These are phyloP conservation scores for Plagodis pulveraria DNA, from an alignment of 2,888 invertebrate genomes.

Conservation along the genomic window DNA sequence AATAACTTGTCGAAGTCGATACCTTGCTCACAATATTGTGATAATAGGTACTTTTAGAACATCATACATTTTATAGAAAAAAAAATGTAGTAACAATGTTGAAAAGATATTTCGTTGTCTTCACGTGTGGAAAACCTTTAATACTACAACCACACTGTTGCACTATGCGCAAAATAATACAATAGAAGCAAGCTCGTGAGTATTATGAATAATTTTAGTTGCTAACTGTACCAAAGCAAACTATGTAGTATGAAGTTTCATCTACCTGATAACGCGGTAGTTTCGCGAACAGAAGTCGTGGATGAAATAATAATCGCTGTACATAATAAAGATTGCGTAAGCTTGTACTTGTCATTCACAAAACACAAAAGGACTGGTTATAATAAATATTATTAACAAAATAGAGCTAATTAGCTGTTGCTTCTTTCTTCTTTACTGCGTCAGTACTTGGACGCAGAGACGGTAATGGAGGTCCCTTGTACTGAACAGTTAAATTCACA, in stretches of 20 bases:
- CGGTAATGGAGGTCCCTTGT: constrained; percentile 73
- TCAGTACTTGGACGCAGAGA: not conserved
- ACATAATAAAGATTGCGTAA: constrained; percentile 2
- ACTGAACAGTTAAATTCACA: constrained; percentile 84
- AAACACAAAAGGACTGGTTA: constrained; percentile 1
- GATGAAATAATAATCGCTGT: constrained; percentile 50
- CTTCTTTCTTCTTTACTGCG: constrained; percentile 8
- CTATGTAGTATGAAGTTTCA: constrained; percentile 42
- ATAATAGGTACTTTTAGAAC: too few species aligned
- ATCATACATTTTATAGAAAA: too few species aligned
- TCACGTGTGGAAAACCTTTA: too few species aligned
- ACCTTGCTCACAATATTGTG: too few species aligned
- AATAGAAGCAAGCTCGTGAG: too few species aligned
- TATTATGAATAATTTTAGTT: constrained; percentile 16
- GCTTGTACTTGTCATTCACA: constrained; percentile 7
- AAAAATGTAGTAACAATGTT: too few species aligned
- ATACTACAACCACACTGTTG: too few species aligned
- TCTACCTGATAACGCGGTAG: constrained; percentile 21
- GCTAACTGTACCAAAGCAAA: constrained; percentile 39
- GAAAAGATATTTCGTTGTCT: too few species aligned
- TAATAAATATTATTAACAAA: too few species aligned
- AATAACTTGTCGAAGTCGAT: too few species aligned
- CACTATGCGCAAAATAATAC: too few species aligned
- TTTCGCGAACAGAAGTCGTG: constrained; percentile 35
- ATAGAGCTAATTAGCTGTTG: not conserved